Conservation (phyloP, 2,888 invertebrate species). For the Campopleginae sp. region DNA sequence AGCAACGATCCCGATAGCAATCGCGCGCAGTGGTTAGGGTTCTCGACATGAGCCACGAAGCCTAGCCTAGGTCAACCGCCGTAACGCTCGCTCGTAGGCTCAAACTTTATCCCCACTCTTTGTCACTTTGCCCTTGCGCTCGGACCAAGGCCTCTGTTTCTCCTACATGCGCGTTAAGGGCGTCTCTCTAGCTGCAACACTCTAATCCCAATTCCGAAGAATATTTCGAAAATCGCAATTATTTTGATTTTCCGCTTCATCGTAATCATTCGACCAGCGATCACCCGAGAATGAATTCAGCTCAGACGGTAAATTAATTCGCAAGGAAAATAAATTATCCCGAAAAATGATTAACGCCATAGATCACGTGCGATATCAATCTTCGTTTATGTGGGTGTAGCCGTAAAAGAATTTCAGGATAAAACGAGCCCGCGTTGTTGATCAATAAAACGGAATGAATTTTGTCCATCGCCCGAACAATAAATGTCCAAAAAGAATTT, state of each 20-base stretch:
- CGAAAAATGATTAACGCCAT: neutral
- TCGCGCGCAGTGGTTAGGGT: neutral
- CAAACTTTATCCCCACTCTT: neutral
- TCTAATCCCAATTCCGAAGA: neutral
- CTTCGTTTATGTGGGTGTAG: neutral
- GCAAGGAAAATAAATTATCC: neutral
- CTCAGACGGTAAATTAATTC: neutral
- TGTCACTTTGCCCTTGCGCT: constrained; percentile 36
- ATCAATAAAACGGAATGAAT: neutral
- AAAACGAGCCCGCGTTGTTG: neutral
- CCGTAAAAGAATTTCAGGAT: neutral
- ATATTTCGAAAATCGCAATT: neutral
- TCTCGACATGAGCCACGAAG: constrained; percentile 32
- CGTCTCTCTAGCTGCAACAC: constrained; percentile 8
- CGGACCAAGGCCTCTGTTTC: constrained; percentile 16
- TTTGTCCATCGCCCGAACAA: neutral
- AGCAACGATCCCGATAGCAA: neutral
- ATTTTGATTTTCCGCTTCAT: neutral
- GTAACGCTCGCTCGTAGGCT: constrained; percentile 22
- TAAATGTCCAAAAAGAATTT: neutral
- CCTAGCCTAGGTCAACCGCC: constrained; percentile 69
- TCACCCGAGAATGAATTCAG: neutral
- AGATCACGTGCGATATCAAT: neutral
- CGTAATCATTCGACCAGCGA: neutral
- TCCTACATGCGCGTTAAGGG: constrained; percentile 32